A percentile compares a stretch with the other conserved stretches of the same genome.
Conservation (phyloP, 2,113 vertebrate genomes). For the Cavia porcellus region DNA sequence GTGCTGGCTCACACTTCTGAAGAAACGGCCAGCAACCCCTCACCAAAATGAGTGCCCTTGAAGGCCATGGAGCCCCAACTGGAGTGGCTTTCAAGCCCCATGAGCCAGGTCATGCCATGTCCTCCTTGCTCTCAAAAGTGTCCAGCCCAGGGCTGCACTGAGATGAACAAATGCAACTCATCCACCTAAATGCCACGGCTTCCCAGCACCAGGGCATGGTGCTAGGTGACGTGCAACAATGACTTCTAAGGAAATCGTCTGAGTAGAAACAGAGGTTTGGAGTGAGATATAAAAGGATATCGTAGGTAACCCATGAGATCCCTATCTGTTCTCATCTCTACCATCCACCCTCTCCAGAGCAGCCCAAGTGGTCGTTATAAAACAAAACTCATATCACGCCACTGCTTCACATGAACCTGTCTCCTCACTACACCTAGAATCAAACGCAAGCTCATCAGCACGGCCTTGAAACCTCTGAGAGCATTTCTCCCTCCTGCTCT, state of each 20-base stretch:
- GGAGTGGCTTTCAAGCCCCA: accelerated
- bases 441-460: not conserved
- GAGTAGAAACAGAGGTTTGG: not conserved
- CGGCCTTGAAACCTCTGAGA: not conserved
- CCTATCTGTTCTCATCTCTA: accelerated
- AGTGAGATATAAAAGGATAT: not conserved
- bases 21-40: not conserved
- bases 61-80: not conserved
- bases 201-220: not conserved
- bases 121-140: not conserved
- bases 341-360: not conserved
- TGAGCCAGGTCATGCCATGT: not conserved
- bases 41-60: not conserved
- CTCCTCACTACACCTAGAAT: not conserved
- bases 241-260: not conserved
- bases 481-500: not conserved
- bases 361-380: not conserved
- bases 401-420: not conserved
- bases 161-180: not conserved
- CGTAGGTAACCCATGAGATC: too few relatives aligned
- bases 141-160: not conserved
- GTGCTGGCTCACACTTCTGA: not conserved
- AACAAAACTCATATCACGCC: not conserved
- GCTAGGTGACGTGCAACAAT: not conserved
- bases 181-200: not conserved